Conservation (phyloP, 2,797 vertebrate genomes). For the Scolopax bukidnonensis region DNA sequence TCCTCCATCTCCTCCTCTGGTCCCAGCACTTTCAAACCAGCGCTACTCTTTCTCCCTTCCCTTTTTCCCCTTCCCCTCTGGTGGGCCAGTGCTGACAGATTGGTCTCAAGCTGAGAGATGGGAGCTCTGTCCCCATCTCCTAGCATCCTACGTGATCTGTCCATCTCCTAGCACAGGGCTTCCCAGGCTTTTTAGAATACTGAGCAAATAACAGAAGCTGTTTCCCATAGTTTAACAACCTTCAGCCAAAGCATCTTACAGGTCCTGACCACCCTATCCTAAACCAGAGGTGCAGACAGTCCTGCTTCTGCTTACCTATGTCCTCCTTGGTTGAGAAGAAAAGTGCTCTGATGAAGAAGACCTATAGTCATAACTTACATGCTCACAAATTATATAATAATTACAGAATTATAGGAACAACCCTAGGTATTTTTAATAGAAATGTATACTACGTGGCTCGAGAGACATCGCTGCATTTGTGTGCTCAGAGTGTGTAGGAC, state of each 20-base stretch:
- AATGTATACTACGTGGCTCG: neutral
- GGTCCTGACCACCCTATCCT: neutral
- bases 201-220: neutral
- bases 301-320: neutral
- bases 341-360: neutral
- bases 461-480: neutral
- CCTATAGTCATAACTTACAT: neutral
- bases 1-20: neutral
- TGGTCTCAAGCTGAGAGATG: neutral
- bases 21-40: neutral
- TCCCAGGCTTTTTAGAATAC: neutral
- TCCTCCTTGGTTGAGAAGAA: neutral
- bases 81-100: neutral
- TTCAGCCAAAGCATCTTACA: neutral
- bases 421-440: neutral
- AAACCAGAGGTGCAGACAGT: neutral
- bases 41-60: neutral
- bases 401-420: neutral
- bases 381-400: neutral
- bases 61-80: neutral
- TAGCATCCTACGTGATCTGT: neutral
- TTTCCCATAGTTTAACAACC: neutral
- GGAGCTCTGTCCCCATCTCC: neutral
- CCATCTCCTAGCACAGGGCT: neutral
- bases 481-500: neutral